Evolutionary conservation across 2,888 invertebrate species (phyloP), one percentile per base, ranked within the genome.

Genomic region (Dicranocentrus wangi): DNA sequence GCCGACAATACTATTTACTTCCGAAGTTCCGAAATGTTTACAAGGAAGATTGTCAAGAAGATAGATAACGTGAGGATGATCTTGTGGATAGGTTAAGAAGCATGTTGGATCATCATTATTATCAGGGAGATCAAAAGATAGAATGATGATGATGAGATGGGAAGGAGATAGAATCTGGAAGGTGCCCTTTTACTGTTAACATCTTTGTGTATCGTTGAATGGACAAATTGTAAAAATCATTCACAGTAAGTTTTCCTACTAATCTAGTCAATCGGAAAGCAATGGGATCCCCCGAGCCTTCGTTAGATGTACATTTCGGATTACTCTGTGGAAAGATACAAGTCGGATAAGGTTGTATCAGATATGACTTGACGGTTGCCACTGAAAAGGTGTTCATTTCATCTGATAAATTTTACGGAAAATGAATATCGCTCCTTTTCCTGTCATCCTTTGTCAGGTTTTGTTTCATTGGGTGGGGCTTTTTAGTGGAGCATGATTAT

Each of bases 281-380:
- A 10, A 47, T 47, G 15, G 10, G n/a, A 5, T 10, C 10, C n/a
- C 3, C 47, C 15, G 15, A 47, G 2, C 2, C 10, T 47, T 47
- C 47, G 39, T 39, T 8, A n/a, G 47, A 47, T 47, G 5, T 39
- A 5, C 13, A 47, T 15, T 47, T n/a, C 10, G n/a, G 47, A 47
- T 47, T 47, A 53, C 39, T 19, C 8, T 32, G 39, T 32, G 61
- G 68, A 58, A 43, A 42, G 68, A 76, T 68, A 43, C 68, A 32
- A 42, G 68, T 76, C 42, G 51, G 63, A 65, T 73, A 65, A 73
- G 63, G 73, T 15, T 65, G 55, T 66, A 69, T 77, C 76, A 60
- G 76, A 77, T 77, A 21, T 77, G 76, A 77, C 76, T 77, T 77
- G 76, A 76, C 68, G 76, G 66, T 28, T 76, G 76, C 76, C 76